Base-by-base conservation (phyloP, 2,888 invertebrate genomes). In the Nesidiocoris tenuis region DNA sequence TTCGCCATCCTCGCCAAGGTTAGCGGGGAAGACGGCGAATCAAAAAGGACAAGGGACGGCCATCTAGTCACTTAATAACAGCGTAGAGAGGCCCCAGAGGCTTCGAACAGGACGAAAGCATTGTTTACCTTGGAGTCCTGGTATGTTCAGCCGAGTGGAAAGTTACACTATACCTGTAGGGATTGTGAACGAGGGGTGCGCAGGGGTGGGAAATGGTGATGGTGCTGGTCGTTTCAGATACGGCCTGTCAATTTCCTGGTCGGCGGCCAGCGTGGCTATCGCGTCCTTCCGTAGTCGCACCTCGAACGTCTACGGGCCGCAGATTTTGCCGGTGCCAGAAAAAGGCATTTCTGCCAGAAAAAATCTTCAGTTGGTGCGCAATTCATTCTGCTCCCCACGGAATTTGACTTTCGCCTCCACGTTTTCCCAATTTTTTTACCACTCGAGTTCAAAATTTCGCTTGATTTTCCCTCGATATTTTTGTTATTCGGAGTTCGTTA, bases 201-300 rank as follows among this genome's bases (percentile, higher is more conserved):
- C 39, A 39, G 39, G 3, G 12, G 3, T 39, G 39, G 12, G 64
- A 22, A 22, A 2, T 12, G 59, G 19, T 21, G 61, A 16, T 39
- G 18, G 54, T 17, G 55, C 19, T 18, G 66, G 66, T 66, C 39
- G 39, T 39, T 39, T 39, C 66, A 66, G 66, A 66, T 66, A 66
- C 54, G 39, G 39, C 66, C 66, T 54, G 66, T 66, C 66, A 66
- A 66, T 66, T 66, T 66, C 66, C 66, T 66, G 66, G 25, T 66
- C 66, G 54, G 21, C 54, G 18, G 17, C 17, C 66, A 16, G n/a
- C 66, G 39, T 17, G 19, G 24, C 39, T 19, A 19, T 54, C 54
- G 64, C n/a, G 64, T 23, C 64, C 25, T 24, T 17, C 64, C 16
- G 24, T 22, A 39, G 39, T 39, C 12, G 39, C 39, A 39, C 5